These are phyloP conservation scores for Cepphus grylle DNA, from an alignment of 2,113 vertebrate species.

Conservation along the genomic window DNA sequence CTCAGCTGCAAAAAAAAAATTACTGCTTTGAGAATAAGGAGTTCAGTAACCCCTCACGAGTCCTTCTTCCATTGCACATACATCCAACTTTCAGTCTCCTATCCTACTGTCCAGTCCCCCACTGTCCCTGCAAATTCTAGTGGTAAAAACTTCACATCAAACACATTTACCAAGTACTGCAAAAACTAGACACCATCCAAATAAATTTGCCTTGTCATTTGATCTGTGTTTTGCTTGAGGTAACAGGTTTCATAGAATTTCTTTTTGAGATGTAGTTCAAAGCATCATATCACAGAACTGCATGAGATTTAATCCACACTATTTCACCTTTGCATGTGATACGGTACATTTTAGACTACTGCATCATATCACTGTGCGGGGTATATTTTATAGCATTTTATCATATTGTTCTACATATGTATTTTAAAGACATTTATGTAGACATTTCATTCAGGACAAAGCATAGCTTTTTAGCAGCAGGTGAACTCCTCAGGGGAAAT, in stretches of 20 bases:
- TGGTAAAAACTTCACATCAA: not conserved
- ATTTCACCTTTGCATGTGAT: not conserved
- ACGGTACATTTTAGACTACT: not conserved
- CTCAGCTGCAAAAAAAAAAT: not conserved
- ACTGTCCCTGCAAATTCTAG: not conserved
- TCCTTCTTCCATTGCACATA: not conserved
- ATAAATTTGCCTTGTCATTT: not conserved
- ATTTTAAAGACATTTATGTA: not conserved
- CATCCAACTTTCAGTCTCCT: not conserved
- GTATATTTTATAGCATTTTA: not conserved
- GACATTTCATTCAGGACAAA: not conserved
- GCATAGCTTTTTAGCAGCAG: not conserved
- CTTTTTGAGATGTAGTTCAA: not conserved
- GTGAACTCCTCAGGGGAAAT: not conserved
- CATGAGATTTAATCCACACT: not conserved
- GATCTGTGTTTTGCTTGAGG: not conserved
- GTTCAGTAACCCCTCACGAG: not conserved
- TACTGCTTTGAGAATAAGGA: not conserved
- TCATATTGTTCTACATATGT: accelerated
- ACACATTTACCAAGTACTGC: not conserved
- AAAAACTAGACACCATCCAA: not conserved
- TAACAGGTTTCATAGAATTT: not conserved
- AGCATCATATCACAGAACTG: not conserved
- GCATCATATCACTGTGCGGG: not conserved
- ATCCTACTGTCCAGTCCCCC: not conserved